phyloP scores from a whole-genome alignment of 1,140 invertebrate genomes.

The Laupala kohalensis region DNA sequence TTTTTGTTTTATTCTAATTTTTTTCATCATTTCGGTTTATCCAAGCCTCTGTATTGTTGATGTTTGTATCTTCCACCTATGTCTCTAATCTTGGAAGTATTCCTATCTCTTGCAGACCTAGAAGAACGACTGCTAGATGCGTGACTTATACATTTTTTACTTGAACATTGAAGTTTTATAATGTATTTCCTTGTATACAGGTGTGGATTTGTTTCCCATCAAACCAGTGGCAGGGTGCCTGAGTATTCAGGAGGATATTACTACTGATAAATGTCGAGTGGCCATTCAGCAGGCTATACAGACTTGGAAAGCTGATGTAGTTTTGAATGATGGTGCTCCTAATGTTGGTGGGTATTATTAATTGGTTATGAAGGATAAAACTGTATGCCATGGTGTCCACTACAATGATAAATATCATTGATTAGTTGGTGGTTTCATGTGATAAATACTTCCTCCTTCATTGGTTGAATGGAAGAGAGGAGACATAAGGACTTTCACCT shows the following conservation, averaged over 20 bases:
- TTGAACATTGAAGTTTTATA: too few species aligned
- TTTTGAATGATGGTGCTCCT: constrained; percentile 95
- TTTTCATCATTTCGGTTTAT: too few species aligned
- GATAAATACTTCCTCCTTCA: background rate
- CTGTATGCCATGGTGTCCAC: background rate
- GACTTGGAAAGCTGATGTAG: constrained; percentile 92
- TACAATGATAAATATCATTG: background rate
- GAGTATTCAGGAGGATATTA: constrained; percentile 86
- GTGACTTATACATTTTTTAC: too few species aligned
- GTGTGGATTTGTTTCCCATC: constrained; percentile 94
- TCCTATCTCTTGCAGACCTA: too few species aligned
- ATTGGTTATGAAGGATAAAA: background rate
- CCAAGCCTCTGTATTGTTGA: too few species aligned
- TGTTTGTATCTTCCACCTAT: too few species aligned
- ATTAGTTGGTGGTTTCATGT: background rate
- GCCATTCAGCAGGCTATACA: constrained; percentile 73
- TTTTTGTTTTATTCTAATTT: too few species aligned
- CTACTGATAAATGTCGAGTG: constrained; percentile 77
- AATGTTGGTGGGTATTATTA: constrained; percentile 64
- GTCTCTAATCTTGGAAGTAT: too few species aligned
- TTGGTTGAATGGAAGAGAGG: too few species aligned
- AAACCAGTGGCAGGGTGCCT: constrained; percentile 85
- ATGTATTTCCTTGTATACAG: constrained; percentile 35
- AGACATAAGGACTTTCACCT: too few species aligned
- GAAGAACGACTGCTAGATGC: too few species aligned